These are phyloP conservation scores for Liasis olivaceus DNA, from an alignment of 2,797 vertebrate species.

Conservation along the genomic window DNA sequence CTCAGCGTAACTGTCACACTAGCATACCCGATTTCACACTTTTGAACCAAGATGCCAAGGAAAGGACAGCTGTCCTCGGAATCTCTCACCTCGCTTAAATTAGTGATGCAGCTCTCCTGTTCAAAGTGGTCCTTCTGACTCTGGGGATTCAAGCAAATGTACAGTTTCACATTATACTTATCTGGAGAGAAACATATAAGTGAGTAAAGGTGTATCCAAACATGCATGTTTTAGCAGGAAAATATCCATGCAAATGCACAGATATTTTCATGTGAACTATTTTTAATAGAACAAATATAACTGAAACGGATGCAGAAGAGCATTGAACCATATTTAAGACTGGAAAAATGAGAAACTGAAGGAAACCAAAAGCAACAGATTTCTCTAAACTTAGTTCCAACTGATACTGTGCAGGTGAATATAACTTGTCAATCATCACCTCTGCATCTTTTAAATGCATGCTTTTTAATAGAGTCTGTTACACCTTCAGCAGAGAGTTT, in stretches of 20 bases:
- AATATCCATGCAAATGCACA: no score
- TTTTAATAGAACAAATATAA: background rate
- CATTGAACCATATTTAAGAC: background rate
- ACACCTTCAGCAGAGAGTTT: background rate
- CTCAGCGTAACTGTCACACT: background rate
- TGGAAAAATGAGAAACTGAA: background rate
- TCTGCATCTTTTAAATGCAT: background rate
- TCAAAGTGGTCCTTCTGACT: background rate
- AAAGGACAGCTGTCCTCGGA: background rate
- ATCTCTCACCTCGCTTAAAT: background rate
- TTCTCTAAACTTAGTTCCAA: background rate
- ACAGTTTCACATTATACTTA: background rate
- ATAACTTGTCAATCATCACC: background rate
- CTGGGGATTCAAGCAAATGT: background rate
- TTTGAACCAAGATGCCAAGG: background rate
- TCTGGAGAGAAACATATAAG: background rate
- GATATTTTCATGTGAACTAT: background rate
- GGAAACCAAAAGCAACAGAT: background rate
- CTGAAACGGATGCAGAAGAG: background rate
- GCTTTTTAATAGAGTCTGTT: background rate
- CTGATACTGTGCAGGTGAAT: background rate
- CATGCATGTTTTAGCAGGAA: background rate
- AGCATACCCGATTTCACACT: background rate
- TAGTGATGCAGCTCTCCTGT: background rate
- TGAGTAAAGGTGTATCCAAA: background rate